Conservation (phyloP, 2,888 invertebrate species). For the Oscheius myriophilus region DNA sequence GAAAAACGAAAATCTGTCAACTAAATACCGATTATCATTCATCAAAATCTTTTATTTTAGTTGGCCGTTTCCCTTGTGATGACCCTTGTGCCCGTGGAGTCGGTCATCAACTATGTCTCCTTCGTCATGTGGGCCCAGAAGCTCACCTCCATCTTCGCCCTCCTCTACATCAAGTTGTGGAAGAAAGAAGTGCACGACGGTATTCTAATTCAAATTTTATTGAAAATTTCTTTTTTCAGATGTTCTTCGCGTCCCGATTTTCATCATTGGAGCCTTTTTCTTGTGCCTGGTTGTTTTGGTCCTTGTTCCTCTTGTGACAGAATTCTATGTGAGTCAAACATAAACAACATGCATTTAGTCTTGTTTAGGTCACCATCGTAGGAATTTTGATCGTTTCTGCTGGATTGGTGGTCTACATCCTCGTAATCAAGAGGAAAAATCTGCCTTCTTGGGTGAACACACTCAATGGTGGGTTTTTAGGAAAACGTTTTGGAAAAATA, state of each 20-base stretch:
- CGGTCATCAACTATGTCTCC: constrained; percentile 29
- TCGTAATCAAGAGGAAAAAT: not conserved
- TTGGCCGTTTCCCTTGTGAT: not conserved
- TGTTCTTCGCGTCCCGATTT: constrained; percentile 61
- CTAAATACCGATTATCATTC: no score
- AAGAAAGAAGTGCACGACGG: constrained; percentile 41
- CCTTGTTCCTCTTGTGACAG: constrained; percentile 59
- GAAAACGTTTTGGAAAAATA: no score
- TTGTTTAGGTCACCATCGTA: constrained; percentile 7
- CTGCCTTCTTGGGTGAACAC: constrained; percentile 2
- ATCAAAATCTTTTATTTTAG: not conserved
- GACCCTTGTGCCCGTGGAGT: not conserved
- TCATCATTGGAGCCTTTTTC: constrained; percentile 54
- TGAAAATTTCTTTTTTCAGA: constrained; percentile 43
- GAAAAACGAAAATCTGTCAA: no score
- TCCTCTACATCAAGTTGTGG: constrained; percentile 50
- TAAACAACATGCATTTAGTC: no score
- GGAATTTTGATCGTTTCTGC: constrained; percentile 5
- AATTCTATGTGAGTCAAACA: constrained; percentile 1
- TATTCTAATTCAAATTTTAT: not conserved
- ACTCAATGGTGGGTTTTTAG: constrained; percentile 1
- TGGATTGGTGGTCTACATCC: constrained; percentile 2
- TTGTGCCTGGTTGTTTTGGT: constrained; percentile 59
- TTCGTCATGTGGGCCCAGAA: constrained; percentile 55
- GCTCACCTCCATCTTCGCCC: constrained; percentile 51